A percentile compares a stretch with the other conserved stretches of the same genome.
Conservation (phyloP, 2,113 vertebrate genomes). For the Ochotona curzoniae region DNA sequence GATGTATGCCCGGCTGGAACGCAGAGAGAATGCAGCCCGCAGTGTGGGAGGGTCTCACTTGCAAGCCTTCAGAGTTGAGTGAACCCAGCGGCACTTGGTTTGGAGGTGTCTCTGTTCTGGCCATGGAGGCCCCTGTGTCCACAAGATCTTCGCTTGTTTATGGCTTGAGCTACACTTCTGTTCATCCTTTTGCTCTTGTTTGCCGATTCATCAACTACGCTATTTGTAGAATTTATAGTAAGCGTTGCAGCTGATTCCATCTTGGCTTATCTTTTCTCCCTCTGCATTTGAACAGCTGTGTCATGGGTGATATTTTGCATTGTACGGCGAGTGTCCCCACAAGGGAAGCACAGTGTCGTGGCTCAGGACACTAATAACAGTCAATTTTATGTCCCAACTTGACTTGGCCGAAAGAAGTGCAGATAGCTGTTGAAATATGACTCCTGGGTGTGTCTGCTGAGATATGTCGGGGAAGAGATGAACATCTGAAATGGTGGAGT, state of each 20-base stretch:
- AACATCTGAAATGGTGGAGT: background rate
- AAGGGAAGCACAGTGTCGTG: rapidly evolving
- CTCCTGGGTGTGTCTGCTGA: background rate
- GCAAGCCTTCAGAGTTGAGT: background rate
- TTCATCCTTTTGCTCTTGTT: background rate
- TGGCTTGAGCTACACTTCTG: background rate
- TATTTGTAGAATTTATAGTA: background rate
- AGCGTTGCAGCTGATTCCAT: background rate
- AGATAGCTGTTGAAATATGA: background rate
- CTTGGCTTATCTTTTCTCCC: background rate
- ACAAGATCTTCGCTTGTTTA: background rate
- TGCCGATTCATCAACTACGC: background rate
- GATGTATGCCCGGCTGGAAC: background rate
- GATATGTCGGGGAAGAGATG: background rate
- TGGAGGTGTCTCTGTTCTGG: background rate
- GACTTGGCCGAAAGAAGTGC: background rate
- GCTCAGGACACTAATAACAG: background rate
- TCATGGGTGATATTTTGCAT: background rate
- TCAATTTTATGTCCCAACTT: background rate
- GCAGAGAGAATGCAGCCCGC: too few species aligned
- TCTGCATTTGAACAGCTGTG: background rate
- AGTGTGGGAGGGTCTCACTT: background rate
- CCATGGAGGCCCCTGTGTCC: background rate
- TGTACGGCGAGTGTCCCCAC: background rate
- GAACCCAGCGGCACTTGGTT: background rate